A percentile compares a stretch with the other conserved stretches of the same genome.
These are phyloP conservation scores for Neotoma lepida DNA, from an alignment of 2,113 vertebrate species.

Conservation along the genomic window DNA sequence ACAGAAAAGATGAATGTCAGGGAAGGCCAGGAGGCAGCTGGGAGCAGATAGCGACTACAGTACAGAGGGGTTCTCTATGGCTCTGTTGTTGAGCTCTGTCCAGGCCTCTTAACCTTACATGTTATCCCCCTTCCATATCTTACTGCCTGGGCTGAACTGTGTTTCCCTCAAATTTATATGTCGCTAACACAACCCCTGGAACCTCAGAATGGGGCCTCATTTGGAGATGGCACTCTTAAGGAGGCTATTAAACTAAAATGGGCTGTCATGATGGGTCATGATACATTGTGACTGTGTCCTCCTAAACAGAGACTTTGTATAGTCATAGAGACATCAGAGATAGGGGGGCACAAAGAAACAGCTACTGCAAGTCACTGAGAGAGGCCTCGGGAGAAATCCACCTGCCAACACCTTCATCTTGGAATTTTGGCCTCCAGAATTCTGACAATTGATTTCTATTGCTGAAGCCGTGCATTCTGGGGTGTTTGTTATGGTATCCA, in stretches of 20 bases:
- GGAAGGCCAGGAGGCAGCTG: background rate
- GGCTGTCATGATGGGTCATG: background rate
- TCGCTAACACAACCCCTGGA: too few species aligned
- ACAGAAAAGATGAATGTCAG: background rate
- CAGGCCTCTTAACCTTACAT: accelerated
- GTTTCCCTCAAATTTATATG: background rate
- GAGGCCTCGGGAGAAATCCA: background rate
- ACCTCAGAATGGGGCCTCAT: background rate
- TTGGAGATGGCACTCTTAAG: background rate
- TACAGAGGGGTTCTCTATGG: accelerated
- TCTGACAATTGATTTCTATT: background rate
- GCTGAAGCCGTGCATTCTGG: background rate
- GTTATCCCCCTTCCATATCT: background rate
- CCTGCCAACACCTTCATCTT: background rate
- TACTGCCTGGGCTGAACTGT: background rate
- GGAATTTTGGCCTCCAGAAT: background rate
- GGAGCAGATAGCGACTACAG: accelerated
- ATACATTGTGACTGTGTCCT: background rate
- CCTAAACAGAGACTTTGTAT: too few species aligned
- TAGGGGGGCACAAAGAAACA: accelerated
- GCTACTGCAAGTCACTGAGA: accelerated
- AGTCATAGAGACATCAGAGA: background rate
- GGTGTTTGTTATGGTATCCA: background rate
- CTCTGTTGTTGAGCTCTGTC: background rate
- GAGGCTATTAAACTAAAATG: background rate